These are phyloP conservation scores for Listronotus oregonensis DNA, from an alignment of 1,140 invertebrate species.

Conservation along the genomic window DNA sequence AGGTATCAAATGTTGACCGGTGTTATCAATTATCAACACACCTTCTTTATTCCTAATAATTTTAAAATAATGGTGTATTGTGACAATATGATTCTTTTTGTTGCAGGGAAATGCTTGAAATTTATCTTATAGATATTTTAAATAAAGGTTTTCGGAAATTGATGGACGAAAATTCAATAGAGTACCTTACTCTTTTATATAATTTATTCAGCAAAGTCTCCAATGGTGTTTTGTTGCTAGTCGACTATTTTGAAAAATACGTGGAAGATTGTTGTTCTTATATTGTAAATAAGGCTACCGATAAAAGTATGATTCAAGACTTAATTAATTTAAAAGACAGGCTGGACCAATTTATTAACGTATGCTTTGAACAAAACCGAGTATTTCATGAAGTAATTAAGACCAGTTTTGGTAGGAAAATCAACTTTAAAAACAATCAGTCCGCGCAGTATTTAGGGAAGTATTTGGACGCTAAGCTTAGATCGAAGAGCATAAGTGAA, in stretches of 20 bases:
- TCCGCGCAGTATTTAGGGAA: conserved; percentile 95
- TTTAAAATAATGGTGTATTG: too few species aligned
- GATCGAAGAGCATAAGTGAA: conserved; percentile 97
- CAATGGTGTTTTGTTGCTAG: conserved; percentile 85
- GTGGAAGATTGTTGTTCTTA: conserved; percentile 93
- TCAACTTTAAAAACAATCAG: conserved; percentile 95
- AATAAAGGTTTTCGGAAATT: conserved; percentile 89
- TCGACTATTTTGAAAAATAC: conserved; percentile 86
- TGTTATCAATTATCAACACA: too few species aligned
- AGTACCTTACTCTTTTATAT: conserved; percentile 85
- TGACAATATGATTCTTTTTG: conserved; percentile 62
- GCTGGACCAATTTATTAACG: conserved; percentile 88
- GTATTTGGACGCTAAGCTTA: conserved; percentile 61
- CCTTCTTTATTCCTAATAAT: too few species aligned
- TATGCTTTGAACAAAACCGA: conserved; percentile 90
- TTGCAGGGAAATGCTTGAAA: conserved; percentile 88
- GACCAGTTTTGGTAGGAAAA: conserved; percentile 95
- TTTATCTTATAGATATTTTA: conserved; percentile 85
- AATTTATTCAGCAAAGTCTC: conserved; percentile 85
- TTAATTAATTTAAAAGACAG: conserved; percentile 96
- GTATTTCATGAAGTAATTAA: conserved; percentile 92
- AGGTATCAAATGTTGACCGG: too few species aligned
- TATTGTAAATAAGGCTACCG: conserved; percentile 95
- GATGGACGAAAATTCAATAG: conserved; percentile 84
- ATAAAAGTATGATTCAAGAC: conserved; percentile 95